phyloP scores from a whole-genome alignment of 2,797 vertebrate species.

The Telmatherina bonti region DNA sequence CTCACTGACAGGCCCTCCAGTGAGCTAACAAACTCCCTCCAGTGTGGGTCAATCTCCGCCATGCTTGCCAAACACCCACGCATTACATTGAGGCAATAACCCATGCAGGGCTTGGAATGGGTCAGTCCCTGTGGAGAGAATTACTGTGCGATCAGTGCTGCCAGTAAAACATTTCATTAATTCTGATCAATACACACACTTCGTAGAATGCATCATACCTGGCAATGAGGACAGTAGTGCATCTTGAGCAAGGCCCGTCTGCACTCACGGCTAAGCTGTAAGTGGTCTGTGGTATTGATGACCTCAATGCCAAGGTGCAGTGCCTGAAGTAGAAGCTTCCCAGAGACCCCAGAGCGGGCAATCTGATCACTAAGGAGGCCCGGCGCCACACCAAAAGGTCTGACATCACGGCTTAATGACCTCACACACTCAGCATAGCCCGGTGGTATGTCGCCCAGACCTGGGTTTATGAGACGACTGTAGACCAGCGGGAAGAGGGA shows the following conservation, averaged over 20 bases:
- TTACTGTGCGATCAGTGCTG: slow-evolving; percentile 39
- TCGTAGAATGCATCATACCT: slow-evolving; percentile 59
- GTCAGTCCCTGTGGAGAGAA: slow-evolving; percentile 79
- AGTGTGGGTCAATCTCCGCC: slow-evolving; percentile 88
- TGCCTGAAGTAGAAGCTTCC: slow-evolving; percentile 87
- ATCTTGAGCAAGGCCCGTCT: slow-evolving; percentile 86
- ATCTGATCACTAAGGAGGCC: slow-evolving; percentile 79
- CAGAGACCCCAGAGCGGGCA: slow-evolving; percentile 78
- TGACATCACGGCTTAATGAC: slow-evolving; percentile 69
- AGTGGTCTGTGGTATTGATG: slow-evolving; percentile 91
- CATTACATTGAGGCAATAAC: slow-evolving; percentile 90
- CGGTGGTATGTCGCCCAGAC: slow-evolving; percentile 70
- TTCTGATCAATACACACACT: slow-evolving; percentile 38
- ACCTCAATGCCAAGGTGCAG: slow-evolving; percentile 91
- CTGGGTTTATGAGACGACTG: slow-evolving; percentile 83
- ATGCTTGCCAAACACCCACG: slow-evolving; percentile 89
- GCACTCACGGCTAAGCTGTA: slow-evolving; percentile 88
- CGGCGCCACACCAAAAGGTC: slow-evolving; percentile 83
- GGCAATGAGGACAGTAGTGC: slow-evolving; percentile 90
- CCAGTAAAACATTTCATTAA: slow-evolving; percentile 24
- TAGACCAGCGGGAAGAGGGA: slow-evolving; percentile 89
- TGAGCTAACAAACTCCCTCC: slow-evolving; percentile 86
- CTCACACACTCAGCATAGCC: slow-evolving; percentile 86
- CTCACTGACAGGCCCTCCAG: slow-evolving; percentile 86
- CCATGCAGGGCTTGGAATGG: slow-evolving; percentile 89